phyloP scores from a whole-genome alignment of 2,888 invertebrate species.

The Trilocha varians region DNA sequence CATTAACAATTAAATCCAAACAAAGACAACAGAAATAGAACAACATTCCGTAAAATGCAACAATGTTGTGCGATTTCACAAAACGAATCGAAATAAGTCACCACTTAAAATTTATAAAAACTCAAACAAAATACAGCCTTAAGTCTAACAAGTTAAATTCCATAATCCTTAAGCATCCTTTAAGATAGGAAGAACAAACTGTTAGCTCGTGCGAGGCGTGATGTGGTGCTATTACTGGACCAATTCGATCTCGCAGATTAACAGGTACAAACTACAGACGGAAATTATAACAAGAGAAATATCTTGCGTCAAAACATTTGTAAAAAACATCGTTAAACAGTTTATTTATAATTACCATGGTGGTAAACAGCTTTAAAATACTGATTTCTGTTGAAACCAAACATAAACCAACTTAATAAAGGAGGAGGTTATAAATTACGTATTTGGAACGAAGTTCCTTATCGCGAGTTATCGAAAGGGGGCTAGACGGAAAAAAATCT shows the following conservation, averaged over 20 bases:
- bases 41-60: background rate
- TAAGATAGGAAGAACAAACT: background rate
- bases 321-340: background rate
- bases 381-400: too few relatives aligned
- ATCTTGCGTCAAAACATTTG: background rate
- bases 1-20: background rate
- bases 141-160: background rate
- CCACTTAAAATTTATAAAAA: background rate
- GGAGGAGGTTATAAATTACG: too few relatives aligned
- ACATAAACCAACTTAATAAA: too few relatives aligned
- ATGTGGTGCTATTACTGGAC: background rate
- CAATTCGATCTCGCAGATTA: background rate
- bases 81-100: background rate
- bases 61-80: background rate
- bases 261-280: background rate
- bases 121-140: background rate
- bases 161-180: background rate
- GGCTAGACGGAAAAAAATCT: too few relatives aligned
- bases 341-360: too few relatives aligned
- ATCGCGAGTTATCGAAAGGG: too few relatives aligned
- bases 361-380: too few relatives aligned
- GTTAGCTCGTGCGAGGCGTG: background rate
- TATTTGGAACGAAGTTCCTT: too few relatives aligned
- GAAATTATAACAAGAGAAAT: background rate
- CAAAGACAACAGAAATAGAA: background rate